Conservation (phyloP, 2,888 invertebrate species). For the Fissipunctia ypsillon region DNA sequence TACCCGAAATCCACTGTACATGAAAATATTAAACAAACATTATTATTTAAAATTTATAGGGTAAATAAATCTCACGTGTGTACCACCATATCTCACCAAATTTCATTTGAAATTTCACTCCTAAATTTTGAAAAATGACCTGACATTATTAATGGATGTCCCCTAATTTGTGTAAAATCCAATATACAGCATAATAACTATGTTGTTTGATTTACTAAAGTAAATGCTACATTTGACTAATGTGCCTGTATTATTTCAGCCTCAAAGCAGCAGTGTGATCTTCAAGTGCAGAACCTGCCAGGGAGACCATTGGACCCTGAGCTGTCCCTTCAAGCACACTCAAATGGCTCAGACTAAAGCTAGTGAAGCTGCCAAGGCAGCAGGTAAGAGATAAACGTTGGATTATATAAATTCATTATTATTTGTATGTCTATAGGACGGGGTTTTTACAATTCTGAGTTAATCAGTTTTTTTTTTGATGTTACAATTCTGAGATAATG, state of each 20-base stretch:
- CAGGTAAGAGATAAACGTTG: constrained; percentile 65
- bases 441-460: no score
- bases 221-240: not conserved
- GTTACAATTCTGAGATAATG: not conserved
- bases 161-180: not conserved
- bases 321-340: constrained; percentile 99
- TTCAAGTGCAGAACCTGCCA: constrained; percentile 97
- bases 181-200: not conserved
- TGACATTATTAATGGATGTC: no score
- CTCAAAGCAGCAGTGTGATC: constrained; percentile 92
- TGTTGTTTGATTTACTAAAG: not conserved
- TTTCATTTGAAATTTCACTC: no score
- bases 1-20: no score
- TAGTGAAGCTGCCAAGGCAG: constrained; percentile 82
- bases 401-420: not conserved
- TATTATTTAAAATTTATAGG: no score
- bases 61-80: no score
- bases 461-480: not conserved
- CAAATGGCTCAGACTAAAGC: constrained; percentile 93
- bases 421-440: not conserved
- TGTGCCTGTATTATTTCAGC: constrained; percentile 71
- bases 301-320: constrained; percentile 99
- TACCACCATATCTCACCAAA: no score
- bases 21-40: no score
- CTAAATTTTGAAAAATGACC: no score